phyloP scores from a whole-genome alignment of 2,888 invertebrate genomes.

The Dolichopus griseipennis region DNA sequence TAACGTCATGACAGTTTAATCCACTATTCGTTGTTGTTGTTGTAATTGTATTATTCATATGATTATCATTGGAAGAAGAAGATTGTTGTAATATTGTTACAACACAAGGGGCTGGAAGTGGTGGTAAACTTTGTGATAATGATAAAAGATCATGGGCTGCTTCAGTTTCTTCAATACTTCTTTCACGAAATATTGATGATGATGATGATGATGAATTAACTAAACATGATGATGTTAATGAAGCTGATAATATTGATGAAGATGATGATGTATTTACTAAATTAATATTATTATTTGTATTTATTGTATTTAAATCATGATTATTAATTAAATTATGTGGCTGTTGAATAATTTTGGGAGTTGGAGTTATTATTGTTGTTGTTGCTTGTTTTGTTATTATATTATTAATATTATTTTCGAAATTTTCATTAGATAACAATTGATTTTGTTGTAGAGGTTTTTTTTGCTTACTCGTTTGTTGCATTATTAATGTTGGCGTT shows the following conservation, averaged over 20 bases:
- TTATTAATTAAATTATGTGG: neutral
- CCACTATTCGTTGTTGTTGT: constrained; percentile 13
- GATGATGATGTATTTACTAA: neutral
- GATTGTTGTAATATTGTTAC: constrained; percentile 52
- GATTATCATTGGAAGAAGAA: constrained; percentile 20
- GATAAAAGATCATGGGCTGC: constrained; percentile 76
- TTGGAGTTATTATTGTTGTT: neutral
- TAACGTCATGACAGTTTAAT: neutral
- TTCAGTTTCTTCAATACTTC: constrained; percentile 76
- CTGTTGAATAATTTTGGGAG: neutral
- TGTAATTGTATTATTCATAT: constrained; percentile 5
- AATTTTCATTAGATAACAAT: neutral
- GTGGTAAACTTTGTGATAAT: constrained; percentile 67
- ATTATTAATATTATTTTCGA: neutral
- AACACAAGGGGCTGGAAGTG: constrained; percentile 60
- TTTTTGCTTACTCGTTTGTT: neutral
- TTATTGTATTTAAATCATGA: neutral
- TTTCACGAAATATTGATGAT: constrained; percentile 41
- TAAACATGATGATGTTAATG: neutral
- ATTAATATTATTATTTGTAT: neutral
- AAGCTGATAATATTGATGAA: neutral
- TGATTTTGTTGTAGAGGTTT: neutral
- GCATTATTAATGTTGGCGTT: neutral
- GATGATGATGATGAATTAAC: neutral
- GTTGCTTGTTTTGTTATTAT: neutral